Evolutionary conservation across 2,797 vertebrate species (phyloP).

Genomic region (Chloroceryle amazona): DNA sequence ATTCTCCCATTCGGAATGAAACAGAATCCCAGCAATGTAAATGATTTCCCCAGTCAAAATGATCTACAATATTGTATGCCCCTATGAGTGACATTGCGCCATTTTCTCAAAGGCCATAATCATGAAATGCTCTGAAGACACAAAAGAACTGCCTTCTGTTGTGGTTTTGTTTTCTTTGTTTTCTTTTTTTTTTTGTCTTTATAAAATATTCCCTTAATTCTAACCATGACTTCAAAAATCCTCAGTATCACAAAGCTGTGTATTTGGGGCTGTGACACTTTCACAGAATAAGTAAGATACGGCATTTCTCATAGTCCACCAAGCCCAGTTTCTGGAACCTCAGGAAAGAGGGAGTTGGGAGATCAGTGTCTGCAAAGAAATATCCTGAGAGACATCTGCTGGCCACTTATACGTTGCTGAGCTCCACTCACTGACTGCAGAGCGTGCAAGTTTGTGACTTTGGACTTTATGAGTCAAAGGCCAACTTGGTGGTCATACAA

Average conservation of each 20-base stretch:
- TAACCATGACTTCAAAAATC: not conserved
- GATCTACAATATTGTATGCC: not conserved
- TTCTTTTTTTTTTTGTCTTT: not conserved
- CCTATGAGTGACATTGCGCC: not conserved
- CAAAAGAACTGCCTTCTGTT: not conserved
- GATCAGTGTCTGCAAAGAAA: not conserved
- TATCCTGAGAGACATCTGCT: slow-evolving; percentile 69
- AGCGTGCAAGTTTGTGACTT: rapidly evolving
- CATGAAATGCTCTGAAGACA: not conserved
- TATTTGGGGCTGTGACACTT: not conserved
- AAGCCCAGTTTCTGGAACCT: not conserved
- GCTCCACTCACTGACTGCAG: not conserved
- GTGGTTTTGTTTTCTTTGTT: not conserved
- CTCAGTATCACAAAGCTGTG: not conserved
- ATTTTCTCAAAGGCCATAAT: slow-evolving; percentile 14
- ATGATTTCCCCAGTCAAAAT: not conserved
- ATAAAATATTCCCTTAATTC: not conserved
- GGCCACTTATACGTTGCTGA: slow-evolving; percentile 19
- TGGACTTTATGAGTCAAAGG: not conserved
- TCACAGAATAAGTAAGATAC: not conserved
- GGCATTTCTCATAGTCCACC: not conserved
- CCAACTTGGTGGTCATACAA: not conserved
- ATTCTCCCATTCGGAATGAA: not conserved
- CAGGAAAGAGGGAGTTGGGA: not conserved
- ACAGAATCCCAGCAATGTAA: not conserved